Evolutionary conservation across 1,140 invertebrate genomes (phyloP), one percentile per base, ranked within the genome.

Genomic region (Caenorhabditis briggsae): DNA sequence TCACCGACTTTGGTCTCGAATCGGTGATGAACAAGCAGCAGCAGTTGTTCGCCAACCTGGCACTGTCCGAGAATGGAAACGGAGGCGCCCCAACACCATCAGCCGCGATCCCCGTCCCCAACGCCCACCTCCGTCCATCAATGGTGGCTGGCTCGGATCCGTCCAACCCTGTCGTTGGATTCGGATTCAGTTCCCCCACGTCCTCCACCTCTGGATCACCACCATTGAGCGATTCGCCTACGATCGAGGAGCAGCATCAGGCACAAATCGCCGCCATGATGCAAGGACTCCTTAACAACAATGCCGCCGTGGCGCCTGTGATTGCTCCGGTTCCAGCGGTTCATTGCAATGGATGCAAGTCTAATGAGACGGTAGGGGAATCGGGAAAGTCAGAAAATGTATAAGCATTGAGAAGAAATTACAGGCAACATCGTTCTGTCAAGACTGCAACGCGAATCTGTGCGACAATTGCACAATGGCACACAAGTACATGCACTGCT

Each of bases 401-500:
- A 64, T 20, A 58, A 18, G 56, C 23, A 43, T 70, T 70, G 5
- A 0, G 23, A 43, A 70, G 41, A 43, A 70, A 70, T 70, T 70
- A 5, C 64, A 70, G 64, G 70, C 70, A n/a, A 78, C 70, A 20
- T 78, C 70, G 14, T 78, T 78, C 70, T 78, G 70, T 84, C 83
- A 84, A 50, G 96, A 98, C 92, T 99, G 97, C 93, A 95, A 95
- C 88, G 97, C 97, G 92, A 97, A 96, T 92, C 94, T 99, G 64
- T 99, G 97, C 93, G 95, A 96, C 61, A 97, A 97, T 91, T 99
- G 97, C 94, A 96, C 97, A 89, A 97, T 97, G 95, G 97, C 97
- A 59, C 97, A 99, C 93, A 96, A 98, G 93, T 98, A 96, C 92
- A 98, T 98, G 97, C 96, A 98, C 92, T 98, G 96, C 92, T 98